Conservation (phyloP, 2,113 vertebrate genomes). For the Cervus canadensis region DNA sequence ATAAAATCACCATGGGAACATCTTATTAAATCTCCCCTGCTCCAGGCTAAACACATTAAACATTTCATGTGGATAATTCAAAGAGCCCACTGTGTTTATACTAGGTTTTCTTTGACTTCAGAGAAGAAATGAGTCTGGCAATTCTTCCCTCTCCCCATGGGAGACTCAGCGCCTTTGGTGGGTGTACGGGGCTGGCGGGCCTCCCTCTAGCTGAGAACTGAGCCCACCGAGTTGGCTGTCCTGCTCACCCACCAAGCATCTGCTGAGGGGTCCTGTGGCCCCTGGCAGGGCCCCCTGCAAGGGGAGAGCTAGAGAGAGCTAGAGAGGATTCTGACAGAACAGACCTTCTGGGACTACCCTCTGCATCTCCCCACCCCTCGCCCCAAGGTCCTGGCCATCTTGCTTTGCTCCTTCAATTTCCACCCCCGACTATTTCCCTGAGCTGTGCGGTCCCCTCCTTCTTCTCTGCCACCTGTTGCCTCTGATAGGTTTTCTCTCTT, state of each 20-base stretch:
- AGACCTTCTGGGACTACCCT: not conserved
- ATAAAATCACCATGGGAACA: conserved; percentile 55
- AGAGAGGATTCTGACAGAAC: not conserved
- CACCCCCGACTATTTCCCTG: not conserved
- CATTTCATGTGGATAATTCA: conserved; percentile 72
- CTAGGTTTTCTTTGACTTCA: conserved; percentile 47
- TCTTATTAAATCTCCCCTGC: conserved; percentile 56
- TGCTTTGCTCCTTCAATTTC: not conserved
- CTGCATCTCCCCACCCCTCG: not conserved
- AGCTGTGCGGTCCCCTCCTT: not conserved
- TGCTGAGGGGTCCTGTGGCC: not conserved
- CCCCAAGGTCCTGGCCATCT: not conserved
- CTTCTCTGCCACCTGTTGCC: not conserved
- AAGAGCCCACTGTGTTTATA: conserved; percentile 62
- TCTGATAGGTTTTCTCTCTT: not conserved
- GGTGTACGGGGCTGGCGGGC: rapidly evolving
- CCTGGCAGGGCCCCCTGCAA: not conserved
- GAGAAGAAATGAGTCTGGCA: conserved; percentile 53
- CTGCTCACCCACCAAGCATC: not conserved
- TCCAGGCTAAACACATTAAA: conserved; percentile 40
- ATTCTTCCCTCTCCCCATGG: not conserved
- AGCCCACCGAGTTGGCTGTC: not conserved
- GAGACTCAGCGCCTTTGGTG: not conserved
- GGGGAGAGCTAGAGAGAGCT: not conserved
- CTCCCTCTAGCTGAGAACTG: not conserved